Evolutionary conservation across 2,113 vertebrate genomes (phyloP), one percentile per base, ranked within the genome.

Genomic region (Istiophorus platypterus): DNA sequence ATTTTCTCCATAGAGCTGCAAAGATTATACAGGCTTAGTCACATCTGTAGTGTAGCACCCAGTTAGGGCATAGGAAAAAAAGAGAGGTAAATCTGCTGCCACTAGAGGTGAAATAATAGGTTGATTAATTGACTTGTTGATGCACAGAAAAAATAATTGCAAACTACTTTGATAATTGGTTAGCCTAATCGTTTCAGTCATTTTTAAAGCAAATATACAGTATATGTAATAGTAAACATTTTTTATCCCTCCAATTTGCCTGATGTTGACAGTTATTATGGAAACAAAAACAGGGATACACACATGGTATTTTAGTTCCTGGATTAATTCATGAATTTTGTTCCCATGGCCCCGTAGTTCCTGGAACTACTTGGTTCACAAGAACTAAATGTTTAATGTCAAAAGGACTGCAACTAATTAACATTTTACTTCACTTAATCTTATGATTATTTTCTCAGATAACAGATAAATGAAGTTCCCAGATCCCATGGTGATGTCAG

Each of bases 11-110:
- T 26, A 64, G 58, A 54, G 39, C 74, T 26, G 51, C 41, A 74
- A 68, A 63, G 41, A 73, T 59, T 14, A 51, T 1, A 24, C 18
- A 80, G n/a, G 26, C 9, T 2, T 20, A 13, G 39, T 8, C 7
- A 51, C 57, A 39, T 49, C 72, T 65, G 72, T 65, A 57, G 64
- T 42, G 67, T 54, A 79, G 70, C 47, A 57, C 9, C 49, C 13
- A 31, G 10, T 24, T n/a, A 42, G 34, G 42, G 52, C 7, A 4
- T n/a, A 34, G 24, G 17, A 17, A 24, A 22, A 49, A n/a, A 49
- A n/a, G 51, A 26, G 26, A 56, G 13, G 24, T 56, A 14, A 47
- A 51, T 54, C 52, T 24, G n/a, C n/a, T 13, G n/a, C 51, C 10
- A 24, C 22, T n/a, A 5, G 51, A 54, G 51, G 9, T 52, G 7